phyloP scores from a whole-genome alignment of 2,888 invertebrate species.

The Polydesmus complanatus region DNA sequence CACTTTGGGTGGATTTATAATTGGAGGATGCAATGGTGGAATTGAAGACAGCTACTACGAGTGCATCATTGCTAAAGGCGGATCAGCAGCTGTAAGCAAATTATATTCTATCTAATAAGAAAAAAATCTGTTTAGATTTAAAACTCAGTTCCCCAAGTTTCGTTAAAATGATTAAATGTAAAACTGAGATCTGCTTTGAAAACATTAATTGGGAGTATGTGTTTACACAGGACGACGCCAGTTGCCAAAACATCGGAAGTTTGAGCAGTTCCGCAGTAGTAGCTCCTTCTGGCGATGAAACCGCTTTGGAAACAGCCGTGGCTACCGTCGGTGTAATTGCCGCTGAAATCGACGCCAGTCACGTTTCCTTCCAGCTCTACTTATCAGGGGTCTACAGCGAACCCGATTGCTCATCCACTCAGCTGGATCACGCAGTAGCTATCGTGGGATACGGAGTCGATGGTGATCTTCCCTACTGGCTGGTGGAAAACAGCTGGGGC shows the following conservation, averaged over 20 bases:
- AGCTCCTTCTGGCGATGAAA: constrained; percentile 55
- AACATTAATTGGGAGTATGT: no score
- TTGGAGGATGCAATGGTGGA: constrained; percentile 37
- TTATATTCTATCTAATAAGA: no score
- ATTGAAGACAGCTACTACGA: constrained; percentile 68
- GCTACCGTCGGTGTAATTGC: constrained; percentile 73
- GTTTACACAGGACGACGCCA: no score
- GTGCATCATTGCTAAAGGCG: constrained; percentile 66
- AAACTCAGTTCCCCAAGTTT: constrained; percentile 75
- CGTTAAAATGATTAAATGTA: no score
- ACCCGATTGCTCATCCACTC: not conserved
- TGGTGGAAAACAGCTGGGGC: constrained; percentile 50
- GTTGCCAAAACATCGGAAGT: no score
- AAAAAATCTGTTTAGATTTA: no score
- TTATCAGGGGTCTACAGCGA: constrained; percentile 3
- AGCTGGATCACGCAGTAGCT: not conserved
- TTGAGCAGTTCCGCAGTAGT: no score
- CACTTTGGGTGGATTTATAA: no score
- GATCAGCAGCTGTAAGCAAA: constrained; percentile 85
- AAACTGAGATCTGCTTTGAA: no score
- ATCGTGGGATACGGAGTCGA: constrained; percentile 4
- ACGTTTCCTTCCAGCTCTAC: constrained; percentile 73
- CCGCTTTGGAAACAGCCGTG: constrained; percentile 57
- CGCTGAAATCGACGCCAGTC: constrained; percentile 79
- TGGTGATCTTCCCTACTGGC: constrained; percentile 2